These are phyloP conservation scores for Dasypus novemcinctus DNA, from an alignment of 2,113 vertebrate genomes.

Conservation along the genomic window DNA sequence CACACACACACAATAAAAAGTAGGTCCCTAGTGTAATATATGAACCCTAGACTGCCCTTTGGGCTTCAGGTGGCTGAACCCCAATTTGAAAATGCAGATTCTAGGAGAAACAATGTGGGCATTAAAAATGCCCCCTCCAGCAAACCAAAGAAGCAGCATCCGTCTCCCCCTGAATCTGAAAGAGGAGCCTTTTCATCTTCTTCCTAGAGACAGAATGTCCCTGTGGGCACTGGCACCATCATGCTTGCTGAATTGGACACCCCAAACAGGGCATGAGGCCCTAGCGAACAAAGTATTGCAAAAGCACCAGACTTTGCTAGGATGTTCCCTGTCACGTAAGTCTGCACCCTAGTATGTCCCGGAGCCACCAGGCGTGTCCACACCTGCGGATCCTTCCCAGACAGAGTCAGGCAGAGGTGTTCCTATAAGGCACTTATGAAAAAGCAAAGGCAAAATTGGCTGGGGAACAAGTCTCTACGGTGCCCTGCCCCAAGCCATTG, in stretches of 20 bases:
- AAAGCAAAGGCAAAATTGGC: neutral
- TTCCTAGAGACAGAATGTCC: neutral
- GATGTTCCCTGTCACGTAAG: accelerated
- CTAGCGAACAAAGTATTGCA: neutral
- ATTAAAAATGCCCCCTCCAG: neutral
- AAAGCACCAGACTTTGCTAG: neutral
- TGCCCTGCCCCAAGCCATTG: neutral
- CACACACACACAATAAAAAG: neutral
- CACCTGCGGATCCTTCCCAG: neutral
- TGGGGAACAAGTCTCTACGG: neutral
- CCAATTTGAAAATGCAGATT: neutral
- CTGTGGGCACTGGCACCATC: neutral
- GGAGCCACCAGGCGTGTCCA: neutral
- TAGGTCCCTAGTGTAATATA: neutral
- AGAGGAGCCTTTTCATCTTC: neutral
- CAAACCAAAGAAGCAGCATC: neutral
- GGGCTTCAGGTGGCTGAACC: neutral
- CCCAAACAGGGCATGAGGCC: neutral
- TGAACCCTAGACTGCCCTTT: neutral
- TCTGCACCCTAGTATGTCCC: neutral
- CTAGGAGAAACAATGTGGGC: neutral
- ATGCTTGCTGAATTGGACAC: neutral
- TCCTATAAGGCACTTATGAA: accelerated
- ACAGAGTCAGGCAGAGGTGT: neutral
- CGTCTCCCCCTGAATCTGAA: neutral